Evolutionary conservation across 1,140 invertebrate genomes (phyloP), one percentile per base, ranked within the genome.

Genomic region (Drosophila parabipectinata): DNA sequence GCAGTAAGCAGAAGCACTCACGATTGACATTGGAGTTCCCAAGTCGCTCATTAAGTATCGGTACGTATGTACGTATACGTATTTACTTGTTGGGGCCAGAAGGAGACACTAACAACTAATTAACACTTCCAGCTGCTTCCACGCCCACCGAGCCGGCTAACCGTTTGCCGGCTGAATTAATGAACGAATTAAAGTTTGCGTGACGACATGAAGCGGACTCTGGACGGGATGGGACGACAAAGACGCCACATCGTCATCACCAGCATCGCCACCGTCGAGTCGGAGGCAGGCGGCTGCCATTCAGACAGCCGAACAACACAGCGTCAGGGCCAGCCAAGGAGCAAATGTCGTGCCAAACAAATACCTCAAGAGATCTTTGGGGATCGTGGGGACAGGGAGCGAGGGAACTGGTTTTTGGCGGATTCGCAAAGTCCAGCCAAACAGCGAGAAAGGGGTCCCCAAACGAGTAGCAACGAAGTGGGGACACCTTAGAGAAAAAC

Each of bases 81-180:
- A 37, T 32, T 32, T 32, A 10, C 32, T 32, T 12, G 34, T 15
- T 30, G 45, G 45, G 26, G 57, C 52, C 53, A 60, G 15, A 56
- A 67, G 51, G 58, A 83, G 81, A 77, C 54, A 78, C 77, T 81
- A 87, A 79, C 83, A 87, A 82, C 83, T 87, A 87, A 87, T 87
- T 87, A 87, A 87, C 82, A 88, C 83, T 87, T 87, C 78, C 82
- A 87, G 69, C 82, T 82, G 82, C 83, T 79, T 88, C 74, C 75
- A 88, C 82, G 83, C 78, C 82, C 80, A 87, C 83, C 74, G 57
- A 56, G 56, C 62, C 82, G 78, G 52, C 78, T 71, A 76, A 82
- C 81, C 74, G 81, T 87, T 82, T 78, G 74, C 83, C 82, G 56
- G 66, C 82, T 82, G 78, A 85, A 85, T 85, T 85, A 85, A 85